phyloP scores from a whole-genome alignment of 2,797 vertebrate genomes.

The Meda fulgida region DNA sequence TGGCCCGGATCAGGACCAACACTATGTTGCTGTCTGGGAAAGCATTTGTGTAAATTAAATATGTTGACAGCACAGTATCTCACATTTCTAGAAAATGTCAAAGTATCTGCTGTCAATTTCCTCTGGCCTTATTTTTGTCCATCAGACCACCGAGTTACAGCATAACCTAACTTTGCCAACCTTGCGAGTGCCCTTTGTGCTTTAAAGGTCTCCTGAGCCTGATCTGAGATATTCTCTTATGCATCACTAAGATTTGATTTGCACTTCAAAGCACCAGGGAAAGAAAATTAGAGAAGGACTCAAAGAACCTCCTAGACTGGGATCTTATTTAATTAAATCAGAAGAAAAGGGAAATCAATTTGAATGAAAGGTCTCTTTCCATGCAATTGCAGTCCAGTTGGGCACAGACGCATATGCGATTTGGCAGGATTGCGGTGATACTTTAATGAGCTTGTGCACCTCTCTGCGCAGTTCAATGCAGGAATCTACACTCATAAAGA shows the following conservation, averaged over 20 bases:
- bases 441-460: conserved; percentile 67
- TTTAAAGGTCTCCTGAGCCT: conserved; percentile 68
- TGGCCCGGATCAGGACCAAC: too few species aligned
- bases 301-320: conserved; percentile 63
- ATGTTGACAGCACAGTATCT: not conserved
- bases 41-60: not conserved
- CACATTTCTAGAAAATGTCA: not conserved
- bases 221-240: conserved; percentile 68
- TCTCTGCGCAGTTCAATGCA: conserved; percentile 43
- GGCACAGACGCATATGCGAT: conserved; percentile 44
- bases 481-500: conserved; percentile 29
- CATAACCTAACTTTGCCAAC: conserved; percentile 61
- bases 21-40: not conserved
- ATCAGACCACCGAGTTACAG: conserved; percentile 35
- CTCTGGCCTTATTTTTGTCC: not conserved
- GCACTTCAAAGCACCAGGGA: conserved; percentile 74
- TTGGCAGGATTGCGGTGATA: conserved; percentile 51
- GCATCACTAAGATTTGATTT: conserved; percentile 77
- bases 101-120: not conserved
- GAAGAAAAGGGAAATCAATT: conserved; percentile 74
- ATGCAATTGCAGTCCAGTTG: conserved; percentile 65
- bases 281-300: conserved; percentile 40
- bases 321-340: conserved; percentile 75
- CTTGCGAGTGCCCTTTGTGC: conserved; percentile 62
- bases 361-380: conserved; percentile 62